These are phyloP conservation scores for Hyles vespertilio DNA, from an alignment of 1,140 invertebrate species.

Conservation along the genomic window DNA sequence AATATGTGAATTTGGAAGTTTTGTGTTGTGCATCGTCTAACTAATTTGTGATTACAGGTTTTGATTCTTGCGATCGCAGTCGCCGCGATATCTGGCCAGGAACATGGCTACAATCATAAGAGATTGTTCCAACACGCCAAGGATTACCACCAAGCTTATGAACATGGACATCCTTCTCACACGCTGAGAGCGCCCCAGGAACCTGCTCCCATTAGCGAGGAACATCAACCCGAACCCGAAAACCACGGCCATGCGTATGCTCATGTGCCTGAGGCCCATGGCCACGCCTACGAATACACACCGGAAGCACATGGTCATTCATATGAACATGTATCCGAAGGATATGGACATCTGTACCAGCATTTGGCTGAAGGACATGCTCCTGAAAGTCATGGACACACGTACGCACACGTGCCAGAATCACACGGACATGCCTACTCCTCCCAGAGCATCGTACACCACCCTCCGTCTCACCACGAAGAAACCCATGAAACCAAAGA, in stretches of 20 bases:
- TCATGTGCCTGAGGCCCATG: slow-evolving; percentile 22
- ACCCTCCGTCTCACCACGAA: slow-evolving; percentile 32
- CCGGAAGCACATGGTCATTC: slow-evolving; percentile 1
- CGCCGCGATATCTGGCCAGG: slow-evolving; percentile 33
- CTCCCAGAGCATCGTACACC: slow-evolving; percentile 45
- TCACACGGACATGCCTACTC: slow-evolving; percentile 33
- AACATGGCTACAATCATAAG: slow-evolving; percentile 46
- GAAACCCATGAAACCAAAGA: slow-evolving; percentile 40
- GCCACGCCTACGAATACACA: slow-evolving; percentile 5
- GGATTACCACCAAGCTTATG: slow-evolving; percentile 39
- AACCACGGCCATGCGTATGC: slow-evolving; percentile 1
- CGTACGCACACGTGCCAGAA: slow-evolving; percentile 9
- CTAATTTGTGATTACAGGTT: slow-evolving; percentile 43
- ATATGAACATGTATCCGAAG: slow-evolving; percentile 12
- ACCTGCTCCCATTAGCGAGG: slow-evolving; percentile 44
- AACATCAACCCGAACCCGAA: slow-evolving; percentile 20
- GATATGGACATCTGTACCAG: slow-evolving; percentile 15
- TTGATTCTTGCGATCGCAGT: slow-evolving; percentile 36
- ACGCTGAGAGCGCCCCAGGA: slow-evolving; percentile 25
- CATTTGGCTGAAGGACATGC: slow-evolving; percentile 3
- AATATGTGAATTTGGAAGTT: slow-evolving; percentile 8
- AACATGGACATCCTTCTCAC: slow-evolving; percentile 16
- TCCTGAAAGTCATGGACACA: slow-evolving; percentile 18
- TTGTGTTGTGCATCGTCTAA: slow-evolving; percentile 2
- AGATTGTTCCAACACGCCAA: slow-evolving; percentile 35